phyloP scores from a whole-genome alignment of 2,888 invertebrate species.

The Cheilosia grossa region DNA sequence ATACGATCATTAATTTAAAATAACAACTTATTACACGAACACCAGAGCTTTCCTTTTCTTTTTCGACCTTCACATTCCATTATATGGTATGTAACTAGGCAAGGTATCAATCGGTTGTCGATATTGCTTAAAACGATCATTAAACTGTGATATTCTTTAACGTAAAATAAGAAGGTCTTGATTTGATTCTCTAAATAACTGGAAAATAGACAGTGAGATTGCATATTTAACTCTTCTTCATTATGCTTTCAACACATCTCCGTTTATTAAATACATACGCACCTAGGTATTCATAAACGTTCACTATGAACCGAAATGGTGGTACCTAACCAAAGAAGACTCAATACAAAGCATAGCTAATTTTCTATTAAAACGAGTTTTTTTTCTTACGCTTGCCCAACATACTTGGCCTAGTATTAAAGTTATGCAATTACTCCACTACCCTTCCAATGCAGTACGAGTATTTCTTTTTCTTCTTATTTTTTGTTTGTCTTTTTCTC shows the following conservation, averaged over 20 bases:
- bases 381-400: conserved; percentile 73
- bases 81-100: conserved; percentile 14
- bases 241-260: conserved; percentile 32
- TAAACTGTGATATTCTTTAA: conserved; percentile 24
- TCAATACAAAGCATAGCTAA: conserved; percentile 69
- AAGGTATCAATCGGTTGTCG: conserved; percentile 41
- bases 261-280: conserved; percentile 21
- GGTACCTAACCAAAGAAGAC: conserved; percentile 68
- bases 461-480: conserved; percentile 21
- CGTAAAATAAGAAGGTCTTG: conserved; percentile 26
- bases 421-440: conserved; percentile 75
- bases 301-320: conserved; percentile 50
- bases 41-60: conserved; percentile 63
- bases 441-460: conserved; percentile 64
- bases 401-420: conserved; percentile 75
- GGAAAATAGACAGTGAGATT: conserved; percentile 30
- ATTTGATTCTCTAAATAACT: conserved; percentile 29
- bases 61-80: conserved; percentile 70
- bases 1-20: conserved; percentile 31
- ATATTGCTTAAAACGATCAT: conserved; percentile 35
- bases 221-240: conserved; percentile 44
- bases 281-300: conserved; percentile 42
- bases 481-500: conserved; percentile 70
- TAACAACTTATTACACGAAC: conserved; percentile 25
- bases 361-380: conserved; percentile 74